Base-by-base conservation (phyloP, 2,113 vertebrate genomes). In the Solenodon paradoxus region DNA sequence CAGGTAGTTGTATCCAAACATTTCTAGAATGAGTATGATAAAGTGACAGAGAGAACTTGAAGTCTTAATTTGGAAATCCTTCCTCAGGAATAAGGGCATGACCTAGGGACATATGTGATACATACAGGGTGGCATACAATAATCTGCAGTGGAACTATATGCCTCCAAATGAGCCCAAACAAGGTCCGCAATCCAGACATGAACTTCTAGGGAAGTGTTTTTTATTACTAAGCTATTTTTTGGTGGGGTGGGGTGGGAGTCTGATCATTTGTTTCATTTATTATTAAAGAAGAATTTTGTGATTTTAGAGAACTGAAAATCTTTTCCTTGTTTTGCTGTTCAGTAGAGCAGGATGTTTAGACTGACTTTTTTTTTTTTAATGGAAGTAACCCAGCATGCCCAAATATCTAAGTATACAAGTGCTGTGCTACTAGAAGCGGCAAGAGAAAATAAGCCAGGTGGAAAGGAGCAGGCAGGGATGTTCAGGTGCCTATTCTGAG, bases 261-360 rank as follows among this genome's bases (percentile, higher is more conserved):
- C 42, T 55, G 40, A 66, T 63, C 12, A 74, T 89, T 75, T 71
- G 49, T 51, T 96, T 90, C 69, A 78, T 88, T 93, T 87, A 69
- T 93, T 87, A 69, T 87, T 82, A 38, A 82, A n/a, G 74, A 89
- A 92, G n/a, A 88, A 38, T 74, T 92, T n/a, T 87, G n/a, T 92
- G 40, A 74, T 82, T 93, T 93, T 86, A 47, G 69, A 88, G 35
- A 90, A 94, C 53, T 88, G 55, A 91, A 92, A 80, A 47, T 2
- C 8, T 85, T 90, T 97, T 79, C 59, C 51, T 94, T 82, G 17
- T 69, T 92, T 95, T 90, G 45, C 75, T 82, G 7, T 85, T 88
- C 17, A 53, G 59, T 26, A 59, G 15, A 45, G 38, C 38, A 86
- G 47, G 79, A 89, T 66, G 17, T 90, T 93, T 72, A 80, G 64